A percentile compares a stretch with the other conserved stretches of the same genome.
Conservation (phyloP, 1,140 invertebrate species). For the Heliconius nattereri region DNA sequence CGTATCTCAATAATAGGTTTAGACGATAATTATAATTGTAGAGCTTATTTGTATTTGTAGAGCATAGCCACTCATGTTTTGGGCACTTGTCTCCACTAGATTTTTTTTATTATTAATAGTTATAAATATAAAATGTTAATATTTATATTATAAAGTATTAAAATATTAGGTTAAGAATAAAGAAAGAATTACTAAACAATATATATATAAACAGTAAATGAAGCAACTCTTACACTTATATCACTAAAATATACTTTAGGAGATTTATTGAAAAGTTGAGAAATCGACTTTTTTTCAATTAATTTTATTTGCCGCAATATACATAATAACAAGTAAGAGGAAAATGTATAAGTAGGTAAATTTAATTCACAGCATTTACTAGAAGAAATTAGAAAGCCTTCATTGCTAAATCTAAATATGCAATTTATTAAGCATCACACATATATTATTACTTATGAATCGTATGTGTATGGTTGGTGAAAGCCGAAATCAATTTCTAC, state of each 20-base stretch:
- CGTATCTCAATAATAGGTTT: neutral
- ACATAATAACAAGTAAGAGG: neutral
- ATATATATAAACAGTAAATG: too few relatives aligned
- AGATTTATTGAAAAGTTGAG: too few relatives aligned
- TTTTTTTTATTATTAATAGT: too few relatives aligned
- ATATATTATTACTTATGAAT: conserved; percentile 26
- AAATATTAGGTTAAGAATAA: too few relatives aligned
- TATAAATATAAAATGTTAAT: too few relatives aligned
- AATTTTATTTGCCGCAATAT: neutral
- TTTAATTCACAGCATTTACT: neutral
- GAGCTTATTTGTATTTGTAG: too few relatives aligned
- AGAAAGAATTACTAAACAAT: too few relatives aligned
- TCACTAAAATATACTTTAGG: too few relatives aligned
- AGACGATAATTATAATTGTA: neutral
- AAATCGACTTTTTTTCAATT: neutral
- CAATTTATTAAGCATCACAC: conserved; percentile 24
- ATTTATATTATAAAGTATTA: too few relatives aligned
- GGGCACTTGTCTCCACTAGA: too few relatives aligned
- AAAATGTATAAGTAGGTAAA: neutral
- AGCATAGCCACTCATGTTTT: too few relatives aligned
- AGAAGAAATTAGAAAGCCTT: conserved; percentile 24
- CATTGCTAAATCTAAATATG: conserved; percentile 15
- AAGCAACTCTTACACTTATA: too few relatives aligned
- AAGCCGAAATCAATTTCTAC: conserved; percentile 35
- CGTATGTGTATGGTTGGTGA: conserved; percentile 32